Percentiles rank a stretch among this genome's conserved stretches.
Evolutionary conservation across 1,140 invertebrate genomes (phyloP).

Genomic region (Metopolophium dirhodum): DNA sequence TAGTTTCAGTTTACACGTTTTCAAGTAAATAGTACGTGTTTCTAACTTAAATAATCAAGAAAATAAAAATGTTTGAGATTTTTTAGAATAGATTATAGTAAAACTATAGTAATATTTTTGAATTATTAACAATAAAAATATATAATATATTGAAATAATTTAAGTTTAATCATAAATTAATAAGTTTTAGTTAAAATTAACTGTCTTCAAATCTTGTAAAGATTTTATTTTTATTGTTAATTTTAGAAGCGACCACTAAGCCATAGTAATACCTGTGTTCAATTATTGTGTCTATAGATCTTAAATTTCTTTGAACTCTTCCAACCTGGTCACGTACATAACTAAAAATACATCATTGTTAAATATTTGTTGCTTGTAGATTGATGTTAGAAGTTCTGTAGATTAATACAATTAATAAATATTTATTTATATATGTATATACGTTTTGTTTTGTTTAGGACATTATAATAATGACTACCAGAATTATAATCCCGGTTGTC

Average conservation of each 20-base stretch:
- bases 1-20: too few relatives aligned
- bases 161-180: neutral
- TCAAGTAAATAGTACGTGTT: too few relatives aligned
- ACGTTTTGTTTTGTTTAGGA: constrained; percentile 16
- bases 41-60: too few relatives aligned
- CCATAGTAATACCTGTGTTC: neutral
- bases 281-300: neutral
- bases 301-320: neutral
- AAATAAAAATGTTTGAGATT: neutral
- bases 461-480: constrained; percentile 54
- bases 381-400: neutral
- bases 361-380: neutral
- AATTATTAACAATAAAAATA: neutral
- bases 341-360: neutral
- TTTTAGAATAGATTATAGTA: neutral
- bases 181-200: neutral
- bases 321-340: neutral
- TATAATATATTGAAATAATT: neutral
- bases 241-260: neutral
- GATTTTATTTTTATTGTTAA: neutral
- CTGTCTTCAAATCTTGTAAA: neutral
- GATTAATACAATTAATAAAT: neutral
- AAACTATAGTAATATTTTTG: neutral
- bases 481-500: constrained; percentile 45
- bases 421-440: neutral